phyloP scores from a whole-genome alignment of 2,888 invertebrate genomes.

The Andrena fulva region DNA sequence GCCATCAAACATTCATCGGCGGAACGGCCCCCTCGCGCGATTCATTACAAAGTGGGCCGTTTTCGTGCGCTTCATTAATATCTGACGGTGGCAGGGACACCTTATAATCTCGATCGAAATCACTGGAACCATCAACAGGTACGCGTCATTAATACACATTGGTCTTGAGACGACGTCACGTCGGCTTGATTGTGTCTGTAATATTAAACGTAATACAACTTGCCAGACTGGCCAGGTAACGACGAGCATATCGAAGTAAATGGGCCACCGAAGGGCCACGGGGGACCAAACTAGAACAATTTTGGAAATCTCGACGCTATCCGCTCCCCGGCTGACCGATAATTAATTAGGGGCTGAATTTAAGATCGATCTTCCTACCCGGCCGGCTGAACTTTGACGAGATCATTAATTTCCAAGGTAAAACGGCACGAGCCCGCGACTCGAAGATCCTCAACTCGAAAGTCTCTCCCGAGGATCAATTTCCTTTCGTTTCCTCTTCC shows the following conservation, averaged over 20 bases:
- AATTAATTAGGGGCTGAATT: conserved; percentile 59
- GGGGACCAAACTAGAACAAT: conserved; percentile 55
- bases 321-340: conserved; percentile 39
- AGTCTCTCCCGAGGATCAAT: neutral
- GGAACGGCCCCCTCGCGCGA: neutral
- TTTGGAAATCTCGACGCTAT: conserved; percentile 52
- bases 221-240: conserved; percentile 68
- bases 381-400: conserved; percentile 30
- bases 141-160: conserved; percentile 76
- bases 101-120: conserved; percentile 49
- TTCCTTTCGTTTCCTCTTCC: neutral
- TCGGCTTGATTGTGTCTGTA: conserved; percentile 78
- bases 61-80: conserved; percentile 17
- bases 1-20: conserved; percentile 55
- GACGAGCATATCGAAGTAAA: conserved; percentile 62
- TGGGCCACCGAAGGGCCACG: conserved; percentile 62
- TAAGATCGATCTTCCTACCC: conserved; percentile 12
- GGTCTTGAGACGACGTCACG: conserved; percentile 54
- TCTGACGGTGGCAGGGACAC: conserved; percentile 20
- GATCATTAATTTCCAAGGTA: conserved; percentile 19
- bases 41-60: conserved; percentile 25
- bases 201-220: conserved; percentile 83
- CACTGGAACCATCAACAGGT: conserved; percentile 42
- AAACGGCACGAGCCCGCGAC: neutral
- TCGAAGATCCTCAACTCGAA: neutral